Base-by-base conservation (phyloP, 2,797 vertebrate species). In the Catharus ustulatus region DNA sequence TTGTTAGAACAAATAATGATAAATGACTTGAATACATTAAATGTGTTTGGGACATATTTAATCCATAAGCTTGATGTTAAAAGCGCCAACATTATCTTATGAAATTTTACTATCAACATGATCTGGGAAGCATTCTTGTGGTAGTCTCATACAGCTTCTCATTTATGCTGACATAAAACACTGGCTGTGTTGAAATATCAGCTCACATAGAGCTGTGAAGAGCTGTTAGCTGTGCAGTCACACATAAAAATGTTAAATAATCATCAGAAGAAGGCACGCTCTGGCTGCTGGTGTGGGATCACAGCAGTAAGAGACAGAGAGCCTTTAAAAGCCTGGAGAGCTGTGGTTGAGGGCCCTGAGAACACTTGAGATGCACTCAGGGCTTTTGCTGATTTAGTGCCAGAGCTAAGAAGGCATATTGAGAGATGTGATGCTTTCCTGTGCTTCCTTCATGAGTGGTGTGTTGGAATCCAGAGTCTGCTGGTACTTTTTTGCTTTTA, bases 21-120 rank as follows among this genome's bases (percentile, higher is more conserved):
- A 76, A 88, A 89, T 68, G 6, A 51, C 32, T 90, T 79, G 79
- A 45, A 69, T 94, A 74, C 38, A 69, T 97, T 86, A 90, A 86
- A 59, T 46, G 48, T 87, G 36, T 90, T 55, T 94, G 78, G 29
- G 61, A 88, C 63, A 77, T 92, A 80, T 94, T 94, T 94, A 94
- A 93, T 95, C 68, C 81, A 57, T 63, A 75, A 92, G 8, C 45
- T 93, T 95, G n/a, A 32, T 79, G 90, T 89, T 94, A 95, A 95
- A 94, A 61, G 17, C 5, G 11, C 27, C 45, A 84, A 54, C 8
- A 54, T 78, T 75, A 30, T 92, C 71, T 86, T 91, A 52, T 24
- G 59, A 95, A 93, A 87, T 76, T 89, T 92, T 87, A 72, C 81
- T n/a, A 29, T 90, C 38, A 43, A 14, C n/a, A 42, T 72, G n/a